These are phyloP conservation scores for Bombus polaris DNA, from an alignment of 1,140 invertebrate genomes.

Conservation along the genomic window DNA sequence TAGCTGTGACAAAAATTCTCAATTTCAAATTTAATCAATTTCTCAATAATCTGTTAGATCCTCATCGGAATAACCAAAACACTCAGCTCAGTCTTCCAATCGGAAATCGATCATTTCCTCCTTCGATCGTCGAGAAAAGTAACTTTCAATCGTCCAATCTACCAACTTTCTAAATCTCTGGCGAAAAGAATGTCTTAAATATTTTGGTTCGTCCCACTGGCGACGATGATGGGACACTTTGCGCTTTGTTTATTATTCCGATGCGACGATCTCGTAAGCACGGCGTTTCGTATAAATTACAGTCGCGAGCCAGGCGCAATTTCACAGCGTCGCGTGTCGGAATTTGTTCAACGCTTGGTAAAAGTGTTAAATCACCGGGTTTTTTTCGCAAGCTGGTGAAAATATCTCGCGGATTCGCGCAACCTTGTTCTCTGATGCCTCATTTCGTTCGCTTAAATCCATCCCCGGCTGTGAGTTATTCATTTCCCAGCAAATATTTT, in stretches of 20 bases:
- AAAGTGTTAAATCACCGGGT: conserved; percentile 33
- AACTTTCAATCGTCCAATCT: not conserved
- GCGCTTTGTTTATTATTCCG: conserved; percentile 53
- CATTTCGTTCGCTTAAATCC: conserved; percentile 39
- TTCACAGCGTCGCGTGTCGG: conserved; percentile 42
- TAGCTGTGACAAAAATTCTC: rapidly evolving
- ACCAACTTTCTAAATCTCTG: not conserved
- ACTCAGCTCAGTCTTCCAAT: not conserved
- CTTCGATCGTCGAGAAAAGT: not conserved
- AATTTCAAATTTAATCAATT: not conserved
- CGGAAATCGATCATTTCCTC: not conserved
- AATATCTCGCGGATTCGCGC: not conserved
- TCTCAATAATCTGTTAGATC: too few relatives aligned
- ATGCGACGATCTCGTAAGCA: conserved; percentile 6
- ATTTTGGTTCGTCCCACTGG: not conserved
- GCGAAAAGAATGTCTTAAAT: too few relatives aligned
- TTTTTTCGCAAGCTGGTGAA: not conserved
- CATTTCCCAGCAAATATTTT: conserved; percentile 4
- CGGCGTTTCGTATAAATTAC: conserved; percentile 51
- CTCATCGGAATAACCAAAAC: too few relatives aligned
- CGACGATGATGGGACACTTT: not conserved
- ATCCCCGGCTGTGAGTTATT: not conserved
- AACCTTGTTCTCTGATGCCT: not conserved
- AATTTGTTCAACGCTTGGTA: conserved; percentile 26
- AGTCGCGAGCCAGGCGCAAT: conserved; percentile 35